Evolutionary conservation across 2,113 vertebrate genomes (phyloP), one percentile per base, ranked within the genome.

Genomic region (Muntiacus muntjak): DNA sequence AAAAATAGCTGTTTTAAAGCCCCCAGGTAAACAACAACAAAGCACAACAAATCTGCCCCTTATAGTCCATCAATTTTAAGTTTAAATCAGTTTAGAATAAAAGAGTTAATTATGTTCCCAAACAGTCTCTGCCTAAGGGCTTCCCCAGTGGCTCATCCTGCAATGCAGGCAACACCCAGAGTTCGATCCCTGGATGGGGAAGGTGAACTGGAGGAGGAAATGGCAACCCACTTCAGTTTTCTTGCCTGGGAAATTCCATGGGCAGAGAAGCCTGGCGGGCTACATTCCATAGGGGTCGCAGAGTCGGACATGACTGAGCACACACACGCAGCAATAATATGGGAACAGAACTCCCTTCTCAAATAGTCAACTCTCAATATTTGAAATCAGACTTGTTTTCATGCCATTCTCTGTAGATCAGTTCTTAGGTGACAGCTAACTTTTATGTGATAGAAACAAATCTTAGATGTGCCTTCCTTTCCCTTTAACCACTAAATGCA

Each of bases 51-150:
- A 52, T 86, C 10, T 50, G 36, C 9, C 57, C 12, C 19, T 28
- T 58, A 33, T 14, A 90, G 76, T 71, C 19, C 58, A 19, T 67
- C 78, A 86, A 54, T 90, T 92, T 94, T 79, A 92, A 94, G 25
- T 94, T 85, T 87, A 93, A 87, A 85, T 89, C n/a, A 74, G 43
- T 88, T 95, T 95, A 94, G 58, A 86, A 87, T 88, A 82, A 86
- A 98, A 95, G 40, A 87, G 78, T 36, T 33, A 36, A 85, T 54
- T 64, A 45, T n/a, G 1, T 91, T 95, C 43, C 50, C 67, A 94
- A 54, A 57, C 19, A 94, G 57, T 71, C 64, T 97, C 76, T 94
- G 47, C 21, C 45, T 52, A 10, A 76, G 71, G 14, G 36, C 71
- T 76, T 76, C 71, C 36, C 21, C 3, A 0, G 36, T 25, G 71